These are phyloP conservation scores for Todiramphus saurophagus DNA, from an alignment of 2,113 vertebrate genomes.

Conservation along the genomic window DNA sequence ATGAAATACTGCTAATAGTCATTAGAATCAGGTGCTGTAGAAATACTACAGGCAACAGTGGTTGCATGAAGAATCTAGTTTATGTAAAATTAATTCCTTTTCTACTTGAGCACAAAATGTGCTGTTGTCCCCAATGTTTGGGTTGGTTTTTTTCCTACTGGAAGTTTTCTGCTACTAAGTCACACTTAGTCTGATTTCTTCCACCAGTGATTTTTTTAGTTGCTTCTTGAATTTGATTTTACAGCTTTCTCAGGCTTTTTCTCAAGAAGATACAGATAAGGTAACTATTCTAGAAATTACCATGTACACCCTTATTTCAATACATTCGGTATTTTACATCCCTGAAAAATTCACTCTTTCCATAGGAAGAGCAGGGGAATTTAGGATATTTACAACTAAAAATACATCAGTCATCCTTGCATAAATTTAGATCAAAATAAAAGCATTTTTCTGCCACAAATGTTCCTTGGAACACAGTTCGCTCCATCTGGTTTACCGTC, in stretches of 20 bases:
- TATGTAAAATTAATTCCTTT: neutral
- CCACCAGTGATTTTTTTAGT: neutral
- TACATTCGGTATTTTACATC: neutral
- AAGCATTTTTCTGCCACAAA: neutral
- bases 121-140: neutral
- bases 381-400: neutral
- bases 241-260: neutral
- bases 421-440: neutral
- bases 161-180: neutral
- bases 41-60: neutral
- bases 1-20: neutral
- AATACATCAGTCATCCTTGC: neutral
- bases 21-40: neutral
- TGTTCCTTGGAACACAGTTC: neutral
- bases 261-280: neutral
- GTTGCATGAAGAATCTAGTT: neutral
- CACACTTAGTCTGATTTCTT: neutral
- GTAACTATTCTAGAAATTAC: neutral
- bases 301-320: neutral
- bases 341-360: neutral
- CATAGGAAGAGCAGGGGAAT: neutral
- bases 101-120: neutral
- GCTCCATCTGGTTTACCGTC: neutral
- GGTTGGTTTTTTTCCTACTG: rapidly evolving
- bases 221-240: neutral